phyloP scores from a whole-genome alignment of 1,140 invertebrate species.

The Drosophila quadrilineata region DNA sequence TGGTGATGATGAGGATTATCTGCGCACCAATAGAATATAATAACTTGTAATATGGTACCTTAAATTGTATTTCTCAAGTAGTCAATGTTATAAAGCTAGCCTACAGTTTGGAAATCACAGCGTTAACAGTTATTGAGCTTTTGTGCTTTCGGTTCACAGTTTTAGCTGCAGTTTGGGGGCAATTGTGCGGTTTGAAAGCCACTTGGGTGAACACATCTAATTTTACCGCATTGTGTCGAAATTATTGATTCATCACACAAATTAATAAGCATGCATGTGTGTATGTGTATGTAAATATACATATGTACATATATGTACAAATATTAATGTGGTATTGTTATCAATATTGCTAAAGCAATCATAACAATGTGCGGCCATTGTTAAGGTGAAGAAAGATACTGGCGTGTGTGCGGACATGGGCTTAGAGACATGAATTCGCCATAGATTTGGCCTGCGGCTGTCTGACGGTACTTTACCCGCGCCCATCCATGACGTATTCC shows the following conservation, averaged over 20 bases:
- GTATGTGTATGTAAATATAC: no score
- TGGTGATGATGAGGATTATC: constrained; percentile 63
- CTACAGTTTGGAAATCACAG: constrained; percentile 24
- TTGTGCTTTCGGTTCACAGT: constrained; percentile 29
- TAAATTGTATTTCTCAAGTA: constrained; percentile 2
- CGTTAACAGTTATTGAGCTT: background rate
- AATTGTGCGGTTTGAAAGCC: constrained; percentile 4
- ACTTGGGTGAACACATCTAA: constrained; percentile 5
- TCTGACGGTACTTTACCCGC: constrained; percentile 39
- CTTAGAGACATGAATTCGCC: no score
- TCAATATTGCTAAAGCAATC: constrained; percentile 33
- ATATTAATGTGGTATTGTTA: constrained; percentile 62
- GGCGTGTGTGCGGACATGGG: no score
- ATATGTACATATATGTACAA: no score
- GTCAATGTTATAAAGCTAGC: constrained; percentile 43
- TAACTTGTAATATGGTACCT: constrained; percentile 4
- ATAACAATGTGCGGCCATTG: constrained; percentile 50
- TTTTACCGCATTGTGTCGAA: constrained; percentile 57
- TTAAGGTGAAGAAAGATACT: no score
- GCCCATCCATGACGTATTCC: constrained; percentile 22
- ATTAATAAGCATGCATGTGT: constrained; percentile 32
- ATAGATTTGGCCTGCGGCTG: no score
- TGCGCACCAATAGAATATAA: constrained; percentile 68
- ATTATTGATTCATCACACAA: constrained; percentile 54
- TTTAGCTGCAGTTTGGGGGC: background rate